These are phyloP conservation scores for Malthinus seriepunctatus DNA, from an alignment of 2,888 invertebrate genomes.

Conservation along the genomic window DNA sequence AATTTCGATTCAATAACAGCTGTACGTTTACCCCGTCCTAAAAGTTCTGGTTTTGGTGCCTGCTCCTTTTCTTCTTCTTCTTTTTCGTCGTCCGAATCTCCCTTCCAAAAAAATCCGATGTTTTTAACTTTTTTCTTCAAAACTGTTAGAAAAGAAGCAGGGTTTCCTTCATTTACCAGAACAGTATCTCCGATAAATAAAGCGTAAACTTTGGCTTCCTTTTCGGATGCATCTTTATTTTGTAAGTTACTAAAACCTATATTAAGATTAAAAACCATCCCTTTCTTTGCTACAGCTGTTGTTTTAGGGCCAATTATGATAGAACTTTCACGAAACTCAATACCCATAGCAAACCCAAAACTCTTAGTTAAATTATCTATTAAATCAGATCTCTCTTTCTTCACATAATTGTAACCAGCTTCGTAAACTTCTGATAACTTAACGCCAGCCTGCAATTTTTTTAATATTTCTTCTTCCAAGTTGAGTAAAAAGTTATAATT, in stretches of 20 bases:
- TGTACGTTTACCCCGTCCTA: slow-evolving; percentile 79
- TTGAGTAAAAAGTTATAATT: slow-evolving; percentile 91
- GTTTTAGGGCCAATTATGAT: slow-evolving; percentile 92
- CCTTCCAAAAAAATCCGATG: slow-evolving; percentile 92
- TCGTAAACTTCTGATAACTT: slow-evolving; percentile 89
- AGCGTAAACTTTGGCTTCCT: slow-evolving; percentile 89
- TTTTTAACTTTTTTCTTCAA: slow-evolving; percentile 96
- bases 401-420: slow-evolving; percentile 76
- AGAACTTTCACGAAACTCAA: slow-evolving; percentile 96
- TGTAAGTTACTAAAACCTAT: slow-evolving; percentile 86
- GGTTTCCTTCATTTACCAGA: slow-evolving; percentile 83
- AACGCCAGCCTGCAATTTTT: slow-evolving; percentile 77
- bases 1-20: slow-evolving; percentile 93
- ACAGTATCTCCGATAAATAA: slow-evolving; percentile 97
- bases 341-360: slow-evolving; percentile 97
- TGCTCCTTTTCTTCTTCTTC: slow-evolving; percentile 80
- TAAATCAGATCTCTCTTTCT: slow-evolving; percentile 83
- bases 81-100: slow-evolving; percentile 82
- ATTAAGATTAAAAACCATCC: slow-evolving; percentile 96
- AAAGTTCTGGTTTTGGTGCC: slow-evolving; percentile 65
- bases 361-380: slow-evolving; percentile 91
- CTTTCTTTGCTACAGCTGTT: slow-evolving; percentile 76
- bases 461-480: slow-evolving; percentile 88
- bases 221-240: slow-evolving; percentile 81
- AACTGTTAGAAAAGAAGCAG: slow-evolving; percentile 85